Percentiles rank a stretch among this genome's conserved stretches.
Evolutionary conservation across 2,797 vertebrate species (phyloP).

Genomic region (Todus mexicanus): DNA sequence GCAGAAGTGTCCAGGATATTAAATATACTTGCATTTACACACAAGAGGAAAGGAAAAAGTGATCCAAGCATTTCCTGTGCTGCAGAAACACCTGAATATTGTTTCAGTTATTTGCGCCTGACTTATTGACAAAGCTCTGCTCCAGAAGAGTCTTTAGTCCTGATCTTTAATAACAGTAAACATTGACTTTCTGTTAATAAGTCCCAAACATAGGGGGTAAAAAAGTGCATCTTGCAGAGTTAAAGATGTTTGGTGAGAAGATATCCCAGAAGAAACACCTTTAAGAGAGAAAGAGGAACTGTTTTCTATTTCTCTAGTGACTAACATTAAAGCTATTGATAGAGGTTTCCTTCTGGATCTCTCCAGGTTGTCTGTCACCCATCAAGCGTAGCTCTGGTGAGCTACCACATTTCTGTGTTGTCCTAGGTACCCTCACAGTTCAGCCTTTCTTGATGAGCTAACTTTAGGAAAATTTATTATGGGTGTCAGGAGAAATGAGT

Average conservation of each 20-base stretch:
- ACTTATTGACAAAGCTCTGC: neutral
- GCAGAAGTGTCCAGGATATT: neutral
- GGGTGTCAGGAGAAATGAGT: neutral
- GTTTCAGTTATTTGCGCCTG: neutral
- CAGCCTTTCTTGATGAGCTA: neutral
- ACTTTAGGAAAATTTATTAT: neutral
- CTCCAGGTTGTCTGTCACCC: neutral
- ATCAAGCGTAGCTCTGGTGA: neutral
- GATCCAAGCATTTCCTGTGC: slow-evolving; percentile 8
- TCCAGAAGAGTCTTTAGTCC: neutral
- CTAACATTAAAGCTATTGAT: neutral
- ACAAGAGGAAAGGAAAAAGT: slow-evolving; percentile 15
- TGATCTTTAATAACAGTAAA: neutral
- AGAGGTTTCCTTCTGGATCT: neutral
- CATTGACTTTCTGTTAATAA: neutral
- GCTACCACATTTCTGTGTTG: neutral
- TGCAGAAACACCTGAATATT: neutral
- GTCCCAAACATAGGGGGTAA: neutral
- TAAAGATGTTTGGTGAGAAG: neutral
- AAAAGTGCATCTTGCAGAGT: neutral
- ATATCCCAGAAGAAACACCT: neutral
- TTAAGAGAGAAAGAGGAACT: neutral
- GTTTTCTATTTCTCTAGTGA: neutral
- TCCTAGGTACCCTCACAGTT: neutral
- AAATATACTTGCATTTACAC: neutral